phyloP scores from a whole-genome alignment of 2,888 invertebrate genomes.

The Adela reaumurella region DNA sequence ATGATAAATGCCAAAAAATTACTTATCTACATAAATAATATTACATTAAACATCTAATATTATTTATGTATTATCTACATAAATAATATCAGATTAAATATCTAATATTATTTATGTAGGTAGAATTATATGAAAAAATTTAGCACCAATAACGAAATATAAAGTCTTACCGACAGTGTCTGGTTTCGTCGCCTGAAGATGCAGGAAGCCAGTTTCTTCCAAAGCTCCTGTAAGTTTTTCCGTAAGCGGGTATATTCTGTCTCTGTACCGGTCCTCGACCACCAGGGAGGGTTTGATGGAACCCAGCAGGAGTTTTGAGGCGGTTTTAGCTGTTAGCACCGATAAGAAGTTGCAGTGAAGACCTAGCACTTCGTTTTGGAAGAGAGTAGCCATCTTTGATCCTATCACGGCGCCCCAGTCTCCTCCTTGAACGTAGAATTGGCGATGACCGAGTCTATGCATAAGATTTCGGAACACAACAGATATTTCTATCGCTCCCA shows the following conservation, averaged over 20 bases:
- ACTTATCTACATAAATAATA: no score
- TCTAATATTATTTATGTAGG: no score
- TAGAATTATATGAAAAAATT: no score
- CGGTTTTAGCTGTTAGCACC: neutral
- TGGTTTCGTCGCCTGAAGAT: slow-evolving; percentile 68
- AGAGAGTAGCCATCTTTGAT: slow-evolving; percentile 57
- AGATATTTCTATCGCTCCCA: slow-evolving; percentile 53
- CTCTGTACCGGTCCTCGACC: slow-evolving; percentile 37
- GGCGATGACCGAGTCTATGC: slow-evolving; percentile 59
- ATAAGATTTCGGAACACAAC: slow-evolving; percentile 65
- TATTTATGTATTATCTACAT: no score
- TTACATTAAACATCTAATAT: no score
- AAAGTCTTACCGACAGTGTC: slow-evolving; percentile 62
- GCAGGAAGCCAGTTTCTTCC: slow-evolving; percentile 31
- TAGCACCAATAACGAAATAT: neutral
- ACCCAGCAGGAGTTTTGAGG: slow-evolving; percentile 24
- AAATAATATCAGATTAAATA: no score
- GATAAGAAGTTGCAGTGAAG: slow-evolving; percentile 58
- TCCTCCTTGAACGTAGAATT: slow-evolving; percentile 70
- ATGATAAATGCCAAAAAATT: no score
- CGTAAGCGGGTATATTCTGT: slow-evolving; percentile 45
- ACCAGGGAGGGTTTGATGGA: slow-evolving; percentile 46
- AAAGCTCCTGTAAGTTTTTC: slow-evolving; percentile 20
- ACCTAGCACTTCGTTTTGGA: slow-evolving; percentile 48
- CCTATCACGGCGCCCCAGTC: slow-evolving; percentile 67